Evolutionary conservation across 2,113 vertebrate species (phyloP).

Genomic region (Peromyscus maniculatus): DNA sequence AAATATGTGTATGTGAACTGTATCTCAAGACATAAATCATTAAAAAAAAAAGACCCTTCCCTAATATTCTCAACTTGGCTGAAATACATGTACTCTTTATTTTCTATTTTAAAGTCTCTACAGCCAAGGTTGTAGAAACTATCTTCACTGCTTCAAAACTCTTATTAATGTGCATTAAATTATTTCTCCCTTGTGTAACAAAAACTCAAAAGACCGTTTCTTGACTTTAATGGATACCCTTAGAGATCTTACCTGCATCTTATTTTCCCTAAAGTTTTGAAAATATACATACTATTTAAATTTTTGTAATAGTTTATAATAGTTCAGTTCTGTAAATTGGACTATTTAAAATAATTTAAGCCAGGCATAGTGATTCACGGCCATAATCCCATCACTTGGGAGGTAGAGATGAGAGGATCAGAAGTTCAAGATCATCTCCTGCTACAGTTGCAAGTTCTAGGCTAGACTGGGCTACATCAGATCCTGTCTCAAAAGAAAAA

Average conservation of each 20-base stretch:
- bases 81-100: conserved; percentile 32
- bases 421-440: background rate
- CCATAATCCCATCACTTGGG: too few relatives aligned
- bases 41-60: conserved; percentile 1
- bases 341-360: conserved; percentile 31
- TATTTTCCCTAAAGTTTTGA: conserved; percentile 35
- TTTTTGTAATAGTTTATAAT: conserved; percentile 30
- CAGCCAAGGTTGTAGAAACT: background rate
- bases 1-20: conserved; percentile 1
- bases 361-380: too few relatives aligned
- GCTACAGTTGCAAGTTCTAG: background rate
- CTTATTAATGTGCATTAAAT: conserved; percentile 9
- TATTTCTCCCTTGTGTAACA: conserved; percentile 35
- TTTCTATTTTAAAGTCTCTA: conserved; percentile 31
- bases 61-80: conserved; percentile 18
- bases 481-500: background rate
- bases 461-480: background rate
- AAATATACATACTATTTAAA: conserved; percentile 19
- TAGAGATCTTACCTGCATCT: conserved; percentile 11
- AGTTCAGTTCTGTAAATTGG: conserved; percentile 30
- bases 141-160: background rate
- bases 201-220: conserved; percentile 21
- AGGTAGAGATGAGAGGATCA: background rate
- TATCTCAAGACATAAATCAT: background rate
- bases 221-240: conserved; percentile 11